Base-by-base conservation (phyloP, 1,140 invertebrate genomes). In the Heliconius himera region DNA sequence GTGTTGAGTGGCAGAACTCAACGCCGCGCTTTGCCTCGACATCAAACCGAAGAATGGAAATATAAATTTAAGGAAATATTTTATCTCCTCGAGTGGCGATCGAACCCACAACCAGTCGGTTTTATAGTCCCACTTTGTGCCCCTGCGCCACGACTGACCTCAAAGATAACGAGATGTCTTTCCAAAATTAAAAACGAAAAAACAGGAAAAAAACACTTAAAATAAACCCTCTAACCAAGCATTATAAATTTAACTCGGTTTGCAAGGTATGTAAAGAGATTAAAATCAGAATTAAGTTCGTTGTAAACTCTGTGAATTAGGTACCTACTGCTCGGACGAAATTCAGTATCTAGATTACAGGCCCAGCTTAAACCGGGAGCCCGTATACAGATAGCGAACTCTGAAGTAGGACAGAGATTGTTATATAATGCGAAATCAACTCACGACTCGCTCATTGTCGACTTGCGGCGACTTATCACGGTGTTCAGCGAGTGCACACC, bases 381-480 rank as follows among this genome's bases (percentile, higher is more conserved):
- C 66, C 73, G 76, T 81, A 76, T 81, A 81, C 33, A 83, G 81
- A 82, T 74, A 84, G 81, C 74, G 76, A 80, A 79, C 22, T 84
- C 78, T 80, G 71, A 84, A 86, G 78, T 82, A 80, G 82, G 77
- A 51, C 74, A 78, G 80, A 79, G 83, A 82, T 81, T 73, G 80
- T 83, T 83, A 83, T 78, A 84, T 84, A 85, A 90, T 90, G 84
- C 84, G 84, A 86, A 89, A 88, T 88, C 89, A 89, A 85, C 88
- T 90, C 87, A 86, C 86, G 87, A 88, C 85, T 85, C 77, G 66
- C 81, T 88, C 90, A 92, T 92, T 91, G 90, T 92, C 74, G 81
- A 84, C 81, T 84, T 85, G 84, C 79, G 83, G 78, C 82, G 86
- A 90, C 85, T 93, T 93, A 93, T 92, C 90, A 87, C 84, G 83